phyloP scores from a whole-genome alignment of 1,140 invertebrate genomes.

The Elysia chlorotica region DNA sequence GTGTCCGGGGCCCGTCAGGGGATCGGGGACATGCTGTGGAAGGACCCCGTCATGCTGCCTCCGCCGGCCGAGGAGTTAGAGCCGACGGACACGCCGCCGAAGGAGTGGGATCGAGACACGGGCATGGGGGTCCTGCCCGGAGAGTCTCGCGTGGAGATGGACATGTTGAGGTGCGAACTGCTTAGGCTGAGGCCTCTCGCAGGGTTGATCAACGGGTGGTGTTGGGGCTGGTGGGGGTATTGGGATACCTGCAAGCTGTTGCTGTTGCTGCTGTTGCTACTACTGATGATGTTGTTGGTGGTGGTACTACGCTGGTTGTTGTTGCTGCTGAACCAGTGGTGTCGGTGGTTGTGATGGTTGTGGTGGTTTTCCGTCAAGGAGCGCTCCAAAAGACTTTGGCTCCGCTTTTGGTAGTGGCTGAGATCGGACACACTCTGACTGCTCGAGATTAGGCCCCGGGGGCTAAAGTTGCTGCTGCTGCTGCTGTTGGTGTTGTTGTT shows the following conservation, averaged over 20 bases:
- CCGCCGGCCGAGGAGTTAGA: slow-evolving; percentile 3
- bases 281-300: background rate
- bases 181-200: background rate
- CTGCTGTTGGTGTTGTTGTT: background rate
- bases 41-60: too few relatives aligned
- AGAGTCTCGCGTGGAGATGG: background rate
- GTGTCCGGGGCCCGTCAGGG: slow-evolving; percentile 26
- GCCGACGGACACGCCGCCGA: slow-evolving; percentile 45
- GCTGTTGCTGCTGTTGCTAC: slow-evolving; percentile 12
- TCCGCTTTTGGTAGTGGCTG: background rate
- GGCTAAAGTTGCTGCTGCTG: background rate
- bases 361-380: background rate
- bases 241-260: slow-evolving; percentile 1
- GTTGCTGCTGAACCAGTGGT: background rate
- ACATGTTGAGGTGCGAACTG: slow-evolving; percentile 1
- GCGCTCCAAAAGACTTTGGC: background rate
- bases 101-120: slow-evolving; percentile 51
- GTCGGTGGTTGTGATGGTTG: background rate
- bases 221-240: background rate
- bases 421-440: too few relatives aligned
- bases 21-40: slow-evolving; percentile 6
- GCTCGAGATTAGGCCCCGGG: too few relatives aligned
- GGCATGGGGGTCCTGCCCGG: slow-evolving; percentile 6
- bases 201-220: background rate
- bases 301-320: background rate